Evolutionary conservation across 2,113 vertebrate species (phyloP), one percentile per base, ranked within the genome.

Genomic region (Muntiacus muntjak): DNA sequence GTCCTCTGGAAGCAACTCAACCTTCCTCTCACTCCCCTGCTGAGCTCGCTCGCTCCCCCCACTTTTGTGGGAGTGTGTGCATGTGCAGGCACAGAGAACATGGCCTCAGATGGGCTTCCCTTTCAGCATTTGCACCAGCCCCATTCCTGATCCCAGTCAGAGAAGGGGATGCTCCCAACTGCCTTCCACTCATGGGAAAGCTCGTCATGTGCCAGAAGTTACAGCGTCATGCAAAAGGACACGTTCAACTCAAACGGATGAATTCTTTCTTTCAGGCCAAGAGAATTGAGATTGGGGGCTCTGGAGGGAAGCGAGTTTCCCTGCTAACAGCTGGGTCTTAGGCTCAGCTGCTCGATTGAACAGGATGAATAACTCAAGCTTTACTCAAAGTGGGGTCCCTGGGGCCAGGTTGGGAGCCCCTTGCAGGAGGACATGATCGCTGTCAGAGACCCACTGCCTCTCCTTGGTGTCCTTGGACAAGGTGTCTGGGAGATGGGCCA

Each of bases 151-250:
- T 52, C n/a, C 64, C 45, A 57, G 25, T 26, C 7, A 0, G 40
- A 81, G 88, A 14, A 62, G 1, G 28, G 95, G 62, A 78, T 87
- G 60, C 67, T 94, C 54, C 91, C 50, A 40, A 57, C 19, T 67
- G 16, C 43, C 71, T 58, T 79, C 90, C 33, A 25, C 57, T 93
- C 88, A 5, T 30, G 50, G 57, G 50, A 94, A 89, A 45, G 83
- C 23, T 57, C 6, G 26, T 19, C 11, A 19, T 28, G 92, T 89
- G 60, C 40, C 13, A 21, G 33, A 33, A 57, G 71, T 52, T 33
- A 2, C 52, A 57, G 19, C 62, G 47, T 57, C 71, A 76, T 14
- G 8, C 19, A 30, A 86, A 82, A 93, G 26, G 58, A 87, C 43
- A 50, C 21, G 52, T 21, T 36, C 23, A 47, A 17, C n/a, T 58